A percentile compares a stretch with the other conserved stretches of the same genome.
phyloP scores from a whole-genome alignment of 2,113 vertebrate genomes.

The Litocranius walleri region DNA sequence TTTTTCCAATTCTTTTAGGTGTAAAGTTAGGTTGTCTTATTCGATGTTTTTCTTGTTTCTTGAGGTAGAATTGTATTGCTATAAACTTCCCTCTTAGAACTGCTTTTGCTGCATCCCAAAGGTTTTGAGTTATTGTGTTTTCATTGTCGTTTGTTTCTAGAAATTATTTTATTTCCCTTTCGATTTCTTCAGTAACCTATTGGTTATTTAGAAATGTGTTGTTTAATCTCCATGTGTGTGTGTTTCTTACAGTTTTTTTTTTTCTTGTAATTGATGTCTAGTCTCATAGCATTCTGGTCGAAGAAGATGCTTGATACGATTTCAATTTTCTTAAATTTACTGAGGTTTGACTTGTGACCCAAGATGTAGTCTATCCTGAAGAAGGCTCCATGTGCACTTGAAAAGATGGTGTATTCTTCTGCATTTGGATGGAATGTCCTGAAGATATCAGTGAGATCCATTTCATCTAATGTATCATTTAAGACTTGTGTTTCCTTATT shows the following conservation, averaged over 20 bases:
- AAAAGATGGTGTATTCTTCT: neutral
- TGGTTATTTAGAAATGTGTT: neutral
- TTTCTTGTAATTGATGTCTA: neutral
- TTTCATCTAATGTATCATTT: neutral
- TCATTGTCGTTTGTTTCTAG: neutral
- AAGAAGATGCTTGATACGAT: neutral
- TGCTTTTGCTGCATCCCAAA: neutral
- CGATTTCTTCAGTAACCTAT: neutral
- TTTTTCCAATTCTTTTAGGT: neutral
- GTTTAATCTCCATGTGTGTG: neutral
- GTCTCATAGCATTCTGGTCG: neutral
- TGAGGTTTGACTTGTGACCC: neutral
- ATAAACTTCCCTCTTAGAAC: neutral
- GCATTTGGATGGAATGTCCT: neutral
- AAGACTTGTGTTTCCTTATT: neutral
- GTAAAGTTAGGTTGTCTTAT: neutral
- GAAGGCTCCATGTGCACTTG: neutral
- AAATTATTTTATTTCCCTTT: neutral
- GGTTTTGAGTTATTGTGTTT: neutral
- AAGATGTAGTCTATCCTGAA: neutral
- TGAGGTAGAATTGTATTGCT: neutral
- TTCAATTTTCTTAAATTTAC: neutral
- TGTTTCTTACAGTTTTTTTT: neutral
- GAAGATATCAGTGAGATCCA: neutral
- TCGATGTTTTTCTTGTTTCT: neutral